A percentile compares a stretch with the other conserved stretches of the same genome.
These are phyloP conservation scores for Puntigrus tetrazona DNA, from an alignment of 2,113 vertebrate species.

Conservation along the genomic window DNA sequence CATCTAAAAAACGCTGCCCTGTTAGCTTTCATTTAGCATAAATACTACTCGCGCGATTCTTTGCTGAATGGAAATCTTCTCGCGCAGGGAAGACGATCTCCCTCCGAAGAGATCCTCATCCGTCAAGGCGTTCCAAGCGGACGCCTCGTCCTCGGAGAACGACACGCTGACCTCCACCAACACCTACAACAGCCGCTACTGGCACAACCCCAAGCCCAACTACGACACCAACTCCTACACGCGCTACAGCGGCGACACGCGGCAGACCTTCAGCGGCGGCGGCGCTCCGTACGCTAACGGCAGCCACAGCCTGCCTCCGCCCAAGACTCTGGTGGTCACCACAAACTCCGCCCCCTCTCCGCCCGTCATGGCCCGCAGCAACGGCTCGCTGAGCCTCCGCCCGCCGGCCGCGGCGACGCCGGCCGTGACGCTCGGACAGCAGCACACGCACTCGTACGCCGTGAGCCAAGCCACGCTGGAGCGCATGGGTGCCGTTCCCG, in stretches of 20 bases:
- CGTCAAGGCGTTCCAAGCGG: constrained; percentile 88
- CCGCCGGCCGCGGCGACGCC: constrained; percentile 59
- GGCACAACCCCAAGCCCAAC: constrained; percentile 89
- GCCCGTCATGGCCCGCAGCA: constrained; percentile 82
- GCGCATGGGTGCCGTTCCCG: constrained; percentile 91
- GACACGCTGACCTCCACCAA: constrained; percentile 96
- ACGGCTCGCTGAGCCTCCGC: constrained; percentile 85
- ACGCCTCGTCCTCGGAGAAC: constrained; percentile 93
- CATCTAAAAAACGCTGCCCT: too few relatives aligned
- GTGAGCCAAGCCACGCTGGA: constrained; percentile 92
- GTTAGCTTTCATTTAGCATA: too few relatives aligned
- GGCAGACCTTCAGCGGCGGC: constrained; percentile 79
- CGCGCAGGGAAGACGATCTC: constrained; percentile 91
- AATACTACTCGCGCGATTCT: too few relatives aligned
- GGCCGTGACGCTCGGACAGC: constrained; percentile 77
- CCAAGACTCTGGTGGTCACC: constrained; percentile 95
- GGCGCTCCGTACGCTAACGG: constrained; percentile 79
- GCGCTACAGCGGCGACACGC: constrained; percentile 84
- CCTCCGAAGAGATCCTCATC: constrained; percentile 91
- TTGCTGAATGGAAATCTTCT: not conserved
- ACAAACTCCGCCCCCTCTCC: constrained; percentile 88
- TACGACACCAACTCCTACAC: constrained; percentile 87
- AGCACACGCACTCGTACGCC: constrained; percentile 83
- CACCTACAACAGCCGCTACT: constrained; percentile 95
- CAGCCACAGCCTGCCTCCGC: constrained; percentile 81